A percentile compares a stretch with the other conserved stretches of the same genome.
Conservation (phyloP, 2,797 vertebrate genomes). For the Macrochelys suwanniensis region DNA sequence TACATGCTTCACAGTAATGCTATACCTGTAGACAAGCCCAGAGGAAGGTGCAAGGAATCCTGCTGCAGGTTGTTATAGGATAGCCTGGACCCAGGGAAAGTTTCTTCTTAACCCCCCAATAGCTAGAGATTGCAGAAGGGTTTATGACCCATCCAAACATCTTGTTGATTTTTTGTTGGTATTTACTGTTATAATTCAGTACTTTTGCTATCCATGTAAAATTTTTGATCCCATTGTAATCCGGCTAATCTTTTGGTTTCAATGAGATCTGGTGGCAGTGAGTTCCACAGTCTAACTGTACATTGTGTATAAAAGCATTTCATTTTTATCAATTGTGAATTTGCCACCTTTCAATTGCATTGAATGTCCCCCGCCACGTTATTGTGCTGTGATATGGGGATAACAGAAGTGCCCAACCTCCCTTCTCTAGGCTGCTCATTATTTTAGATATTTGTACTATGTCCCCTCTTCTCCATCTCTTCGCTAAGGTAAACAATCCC, state of each 20-base stretch:
- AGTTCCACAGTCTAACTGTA: background rate
- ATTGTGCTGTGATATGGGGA: too few species aligned
- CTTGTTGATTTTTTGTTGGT: too few species aligned
- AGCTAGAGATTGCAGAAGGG: background rate
- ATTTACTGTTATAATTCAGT: too few species aligned
- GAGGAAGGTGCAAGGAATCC: background rate
- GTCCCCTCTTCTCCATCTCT: background rate
- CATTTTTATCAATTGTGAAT: too few species aligned
- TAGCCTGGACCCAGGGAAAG: background rate
- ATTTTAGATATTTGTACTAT: too few species aligned
- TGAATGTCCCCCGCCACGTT: background rate
- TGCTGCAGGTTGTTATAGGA: background rate
- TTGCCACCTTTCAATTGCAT: background rate
- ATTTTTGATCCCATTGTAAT: fast-evolving
- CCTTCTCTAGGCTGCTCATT: too few species aligned
- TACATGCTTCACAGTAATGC: too few species aligned
- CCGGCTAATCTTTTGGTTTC: background rate
- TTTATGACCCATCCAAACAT: background rate
- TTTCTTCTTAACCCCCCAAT: fast-evolving
- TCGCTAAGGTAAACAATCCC: background rate
- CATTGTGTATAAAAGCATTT: background rate
- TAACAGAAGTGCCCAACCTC: too few species aligned
- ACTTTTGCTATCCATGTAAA: background rate
- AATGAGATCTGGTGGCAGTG: background rate
- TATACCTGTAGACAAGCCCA: too few species aligned